Base-by-base conservation (phyloP, 2,113 vertebrate species). In the Phyllostomus hastatus region DNA sequence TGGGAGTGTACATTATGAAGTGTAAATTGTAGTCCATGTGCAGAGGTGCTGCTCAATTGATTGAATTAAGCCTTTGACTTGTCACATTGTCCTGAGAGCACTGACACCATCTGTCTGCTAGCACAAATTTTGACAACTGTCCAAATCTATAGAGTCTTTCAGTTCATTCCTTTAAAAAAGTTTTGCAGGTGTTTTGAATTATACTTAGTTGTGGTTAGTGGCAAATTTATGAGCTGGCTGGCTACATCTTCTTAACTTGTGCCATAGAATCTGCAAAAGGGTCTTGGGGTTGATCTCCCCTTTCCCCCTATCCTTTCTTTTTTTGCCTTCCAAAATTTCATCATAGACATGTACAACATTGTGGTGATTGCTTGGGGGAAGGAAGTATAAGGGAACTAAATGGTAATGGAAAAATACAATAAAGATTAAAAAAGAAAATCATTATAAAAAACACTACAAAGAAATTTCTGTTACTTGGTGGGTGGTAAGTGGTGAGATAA, bases 11-110 rank as follows among this genome's bases (percentile, higher is more conserved):
- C 19, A 14, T 93, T 94, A 78, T 94, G 88, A 95, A 88, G 72
- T 94, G 35, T 88, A 97, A 97, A 94, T 76, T 92, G 72, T 88
- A 92, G 81, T 86, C 72, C 70, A 28, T 96, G 92, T 97, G 69
- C 64, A 73, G 84, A 94, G 76, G 73, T 94, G 64, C 80, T 94
- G 64, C 78, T 92, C 38, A 69, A 84, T 91, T 69, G 92, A 91
- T 48, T 95, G 87, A 97, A 96, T 97, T 95, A 96, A 97, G 76
- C 67, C 92, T 95, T 97, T 96, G 97, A 95, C 88, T 97, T 94
- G 59, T 85, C 67, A 97, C 76, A 94, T 97, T 93, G 79, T 96
- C 88, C 92, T 92, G 76, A 92, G 76, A 94, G 35, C 75, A 90
- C 52, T 95, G 83, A 94, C 24, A 26, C 82, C 95, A 97, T 97